Percentiles rank a stretch among this genome's conserved stretches.
phyloP scores from a whole-genome alignment of 2,113 vertebrate species.

The Oenanthe melanoleuca region DNA sequence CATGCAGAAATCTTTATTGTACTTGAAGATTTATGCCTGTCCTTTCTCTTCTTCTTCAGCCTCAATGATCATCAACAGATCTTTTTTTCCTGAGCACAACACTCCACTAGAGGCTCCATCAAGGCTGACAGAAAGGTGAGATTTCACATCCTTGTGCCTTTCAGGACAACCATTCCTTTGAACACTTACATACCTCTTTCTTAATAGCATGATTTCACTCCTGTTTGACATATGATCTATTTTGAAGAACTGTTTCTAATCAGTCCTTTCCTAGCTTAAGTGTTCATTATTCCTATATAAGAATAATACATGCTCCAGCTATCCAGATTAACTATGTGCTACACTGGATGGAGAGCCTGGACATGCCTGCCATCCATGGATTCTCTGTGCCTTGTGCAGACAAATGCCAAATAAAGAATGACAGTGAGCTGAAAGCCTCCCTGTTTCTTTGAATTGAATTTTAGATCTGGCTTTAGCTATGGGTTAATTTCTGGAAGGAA shows the following conservation, averaged over 20 bases:
- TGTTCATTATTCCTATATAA: background rate
- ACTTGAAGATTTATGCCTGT: background rate
- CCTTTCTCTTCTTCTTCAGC: background rate
- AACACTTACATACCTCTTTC: background rate
- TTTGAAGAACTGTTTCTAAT: background rate
- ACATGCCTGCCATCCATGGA: background rate
- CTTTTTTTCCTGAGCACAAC: background rate
- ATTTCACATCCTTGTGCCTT: background rate
- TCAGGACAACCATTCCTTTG: background rate
- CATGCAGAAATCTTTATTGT: background rate
- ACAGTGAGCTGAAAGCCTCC: background rate
- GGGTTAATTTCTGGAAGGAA: background rate
- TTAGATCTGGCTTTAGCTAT: background rate
- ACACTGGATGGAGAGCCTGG: background rate
- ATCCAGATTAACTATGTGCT: background rate
- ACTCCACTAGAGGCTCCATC: background rate
- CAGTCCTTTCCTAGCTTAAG: background rate
- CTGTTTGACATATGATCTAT: background rate
- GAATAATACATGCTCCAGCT: background rate
- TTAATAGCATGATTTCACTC: background rate
- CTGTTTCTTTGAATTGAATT: background rate
- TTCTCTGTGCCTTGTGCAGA: background rate
- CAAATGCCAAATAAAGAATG: background rate
- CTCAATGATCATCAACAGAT: background rate
- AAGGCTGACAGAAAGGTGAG: background rate